phyloP scores from a whole-genome alignment of 1,140 invertebrate genomes.

The Bradysia coprophila region DNA sequence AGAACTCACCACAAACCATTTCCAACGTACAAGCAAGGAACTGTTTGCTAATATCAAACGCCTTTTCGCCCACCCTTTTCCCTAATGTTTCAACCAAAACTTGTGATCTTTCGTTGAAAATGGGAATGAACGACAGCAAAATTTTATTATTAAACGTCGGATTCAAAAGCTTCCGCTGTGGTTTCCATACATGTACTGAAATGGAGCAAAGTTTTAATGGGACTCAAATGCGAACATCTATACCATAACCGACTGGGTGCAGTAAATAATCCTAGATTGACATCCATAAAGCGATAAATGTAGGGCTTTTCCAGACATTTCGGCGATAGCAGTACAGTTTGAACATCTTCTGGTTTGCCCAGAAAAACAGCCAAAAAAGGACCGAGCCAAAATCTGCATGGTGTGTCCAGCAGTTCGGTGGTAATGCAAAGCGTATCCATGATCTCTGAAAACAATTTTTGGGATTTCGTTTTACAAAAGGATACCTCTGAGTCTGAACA shows the following conservation, averaged over 20 bases:
- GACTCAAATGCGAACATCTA: too few species aligned
- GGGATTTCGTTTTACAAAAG: too few species aligned
- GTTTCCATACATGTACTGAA: slow-evolving; percentile 3
- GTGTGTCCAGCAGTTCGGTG: not conserved
- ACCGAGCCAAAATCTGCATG: not conserved
- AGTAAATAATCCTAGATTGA: not conserved
- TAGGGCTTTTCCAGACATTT: not conserved
- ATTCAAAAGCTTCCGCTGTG: slow-evolving; percentile 1
- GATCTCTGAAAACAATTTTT: not conserved
- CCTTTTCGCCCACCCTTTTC: not conserved
- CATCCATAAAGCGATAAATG: not conserved
- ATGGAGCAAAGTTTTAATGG: not conserved
- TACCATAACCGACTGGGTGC: too few species aligned
- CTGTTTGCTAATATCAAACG: not conserved
- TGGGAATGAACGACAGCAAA: slow-evolving; percentile 2
- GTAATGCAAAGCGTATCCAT: not conserved
- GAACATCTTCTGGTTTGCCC: not conserved
- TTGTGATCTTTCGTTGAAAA: slow-evolving; percentile 3
- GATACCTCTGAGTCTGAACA: too few species aligned
- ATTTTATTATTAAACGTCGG: slow-evolving; percentile 2
- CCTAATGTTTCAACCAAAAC: not conserved
- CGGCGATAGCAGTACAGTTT: not conserved
- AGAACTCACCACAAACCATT: not conserved
- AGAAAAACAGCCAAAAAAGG: not conserved
- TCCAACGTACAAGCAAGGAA: not conserved